These are phyloP conservation scores for Aotus griseimembra DNA, from an alignment of 2,797 vertebrate species.

Conservation along the genomic window DNA sequence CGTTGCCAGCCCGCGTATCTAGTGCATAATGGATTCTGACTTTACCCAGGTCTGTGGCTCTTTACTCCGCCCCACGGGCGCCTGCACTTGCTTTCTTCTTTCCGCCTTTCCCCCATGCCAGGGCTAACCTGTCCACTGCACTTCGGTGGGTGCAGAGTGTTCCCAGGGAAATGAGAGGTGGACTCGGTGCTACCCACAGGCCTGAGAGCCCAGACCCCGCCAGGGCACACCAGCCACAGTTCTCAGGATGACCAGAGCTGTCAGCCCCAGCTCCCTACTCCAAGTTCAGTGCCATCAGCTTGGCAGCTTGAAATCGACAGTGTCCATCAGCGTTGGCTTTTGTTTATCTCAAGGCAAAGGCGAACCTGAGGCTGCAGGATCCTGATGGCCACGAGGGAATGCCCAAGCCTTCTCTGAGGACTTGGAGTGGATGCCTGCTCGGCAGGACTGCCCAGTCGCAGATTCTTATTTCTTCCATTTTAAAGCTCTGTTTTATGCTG, in stretches of 20 bases:
- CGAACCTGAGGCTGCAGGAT: background rate
- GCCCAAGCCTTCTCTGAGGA: background rate
- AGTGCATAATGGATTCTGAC: background rate
- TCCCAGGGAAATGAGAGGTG: background rate
- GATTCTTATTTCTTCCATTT: background rate
- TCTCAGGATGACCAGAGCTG: background rate
- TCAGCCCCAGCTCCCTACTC: background rate
- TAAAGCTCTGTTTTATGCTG: background rate
- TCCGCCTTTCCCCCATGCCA: background rate
- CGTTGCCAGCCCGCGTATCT: rapidly evolving
- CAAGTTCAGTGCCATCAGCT: background rate
- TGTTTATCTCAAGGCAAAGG: background rate
- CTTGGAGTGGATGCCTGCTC: background rate
- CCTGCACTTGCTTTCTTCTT: background rate
- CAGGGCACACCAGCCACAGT: background rate
- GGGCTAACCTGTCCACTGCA: background rate
- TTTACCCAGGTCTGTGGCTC: background rate
- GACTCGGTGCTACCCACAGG: background rate
- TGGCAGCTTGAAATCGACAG: background rate
- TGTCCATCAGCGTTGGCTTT: background rate
- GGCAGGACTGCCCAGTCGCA: background rate
- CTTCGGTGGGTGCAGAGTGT: background rate
- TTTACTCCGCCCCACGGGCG: background rate
- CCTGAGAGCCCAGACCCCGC: background rate
- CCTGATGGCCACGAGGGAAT: background rate